Base-by-base conservation (phyloP, 2,888 invertebrate genomes). In the Diaperis boleti region DNA sequence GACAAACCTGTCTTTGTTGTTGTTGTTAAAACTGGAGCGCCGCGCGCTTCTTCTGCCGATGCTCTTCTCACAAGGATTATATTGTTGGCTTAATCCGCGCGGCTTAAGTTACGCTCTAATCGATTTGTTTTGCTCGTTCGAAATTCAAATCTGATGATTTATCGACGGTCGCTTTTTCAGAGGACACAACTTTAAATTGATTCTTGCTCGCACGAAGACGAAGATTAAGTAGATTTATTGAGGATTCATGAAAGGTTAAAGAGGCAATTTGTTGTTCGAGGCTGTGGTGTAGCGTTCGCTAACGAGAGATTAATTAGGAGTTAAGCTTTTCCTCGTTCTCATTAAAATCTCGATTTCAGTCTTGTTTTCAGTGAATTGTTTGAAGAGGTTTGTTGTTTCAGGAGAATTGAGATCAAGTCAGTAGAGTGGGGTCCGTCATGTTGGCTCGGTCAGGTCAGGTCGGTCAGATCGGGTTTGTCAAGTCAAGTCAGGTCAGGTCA, bases 51-150 rank as follows among this genome's bases (percentile, higher is more conserved):
- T n/a, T n/a, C n/a, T n/a, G n/a, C n/a, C n/a, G n/a, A n/a, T n/a
- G n/a, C n/a, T 4, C 22, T 49, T 56, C 59, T 59, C 59, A 59
- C 59, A 59, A 39, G 59, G 59, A 59, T 59, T 59, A 59, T 37
- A 55, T 20, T 42, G 55, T 55, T 42, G 33, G 3, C 26, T 47
- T 59, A 52, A 52, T 20, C 42, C 54, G 29, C n/a, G 6, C 17
- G 14, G 41, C 41, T 31, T 22, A 18, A 18, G 33, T 11, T 26
- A 33, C 49, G 37, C 8, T 17, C 13, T 45, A 56, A 56, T 56
- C 56, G 45, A 56, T 45, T 56, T 39, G 54, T 56, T 56, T 45
- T 56, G 56, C 11, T 56, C 44, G 56, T 56, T 45, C 35, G 45
- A 45, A 56, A 56, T 56, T 45, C 35, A 56, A 45, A 44, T 44